Base-by-base conservation (phyloP, 1,140 invertebrate genomes). In the Schlechtendalia chinensis region DNA sequence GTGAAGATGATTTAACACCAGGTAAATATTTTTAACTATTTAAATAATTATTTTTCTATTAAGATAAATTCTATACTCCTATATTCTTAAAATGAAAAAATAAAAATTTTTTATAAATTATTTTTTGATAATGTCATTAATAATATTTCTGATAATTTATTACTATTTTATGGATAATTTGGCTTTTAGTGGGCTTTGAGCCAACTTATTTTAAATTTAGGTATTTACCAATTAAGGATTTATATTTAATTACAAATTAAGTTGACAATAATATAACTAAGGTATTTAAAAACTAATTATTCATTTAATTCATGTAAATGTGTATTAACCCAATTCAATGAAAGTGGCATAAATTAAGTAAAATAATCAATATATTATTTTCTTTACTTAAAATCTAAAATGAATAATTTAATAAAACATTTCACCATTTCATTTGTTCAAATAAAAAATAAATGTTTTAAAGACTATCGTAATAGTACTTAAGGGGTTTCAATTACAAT, bases 1-100 rank as follows among this genome's bases (percentile, higher is more conserved):
- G 91, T 59, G 94, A 96, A 87, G 93, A 96, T 82, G 93, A 95
- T 90, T 88, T 98, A 27, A 87, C 88, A 67, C 91, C 92, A 85
- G 91, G 93, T 94, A 86, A 87, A 50, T n/a, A 50, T 14, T 6
- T 8, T 50, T 8, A 39, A 39, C 8, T 50, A 50, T 12, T 14
- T 50, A 6, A 45, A 45, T 50, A 50, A 50, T 50, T 50, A 50
- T 8, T 1, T 8, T 50, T 50, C 12, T 50, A 50, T 1, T 50
- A 12, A 50, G 14, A 50, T 50, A 50, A 50, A 12, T 50, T 50
- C 8, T 39, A 39, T 39, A 39, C 32, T 39, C 11, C 47, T 45
- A 5, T 45, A 50, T 50, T 50, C 12, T 10, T 12, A 50, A 50
- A 50, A 50, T 50, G 32, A 39, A 4, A 6, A 45, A 45, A 45